Base-by-base conservation (phyloP, 2,888 invertebrate genomes). In the Hemicrepidius hirtus region DNA sequence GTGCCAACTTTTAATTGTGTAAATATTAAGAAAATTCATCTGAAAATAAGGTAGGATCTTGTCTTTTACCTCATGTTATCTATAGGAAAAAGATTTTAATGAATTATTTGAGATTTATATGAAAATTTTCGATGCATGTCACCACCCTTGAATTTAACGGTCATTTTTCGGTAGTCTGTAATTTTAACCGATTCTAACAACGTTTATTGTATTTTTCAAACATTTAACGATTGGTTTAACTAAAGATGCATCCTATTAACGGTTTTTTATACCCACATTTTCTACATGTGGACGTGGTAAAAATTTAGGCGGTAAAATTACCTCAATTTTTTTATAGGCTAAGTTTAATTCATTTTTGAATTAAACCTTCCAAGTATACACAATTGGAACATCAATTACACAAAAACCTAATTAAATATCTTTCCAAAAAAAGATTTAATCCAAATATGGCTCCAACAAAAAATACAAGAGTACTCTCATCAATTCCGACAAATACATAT, bases 391-490 rank as follows among this genome's bases (percentile, higher is more conserved):
- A 9, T 20, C 20, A 18, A 46, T 20, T 1, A 53, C n/a, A 1
- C 28, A 21, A 10, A 18, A 49, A 49, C 3, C 3, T 7, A 49
- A 18, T 12, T 49, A 20, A 49, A 20, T 10, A 9, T 13, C 7
- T 7, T 49, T 1, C 3, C 13, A 32, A 5, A 28, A 10, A 55
- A 32, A 16, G 13, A 13, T 20, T 32, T 16, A 21, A 1, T 12
- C 0, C 3, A 6, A 35, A 20, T 86, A 92, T 92, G 92, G 91
- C 92, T 85, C 92, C 92, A 84, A 88, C 89, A 70, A 89, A 90
- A 87, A 86, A 88, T 87, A 85, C 89, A 82, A 88, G 88, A 77
- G 87, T 87, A 80, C 86, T 89, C 68, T 80, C 79, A 21, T 72
- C 59, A 40, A 40, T 20, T 28, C 62, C 73, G 40, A 84, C 88